Conservation (phyloP, 2,888 invertebrate genomes). For the Cryptophagus acutangulus region DNA sequence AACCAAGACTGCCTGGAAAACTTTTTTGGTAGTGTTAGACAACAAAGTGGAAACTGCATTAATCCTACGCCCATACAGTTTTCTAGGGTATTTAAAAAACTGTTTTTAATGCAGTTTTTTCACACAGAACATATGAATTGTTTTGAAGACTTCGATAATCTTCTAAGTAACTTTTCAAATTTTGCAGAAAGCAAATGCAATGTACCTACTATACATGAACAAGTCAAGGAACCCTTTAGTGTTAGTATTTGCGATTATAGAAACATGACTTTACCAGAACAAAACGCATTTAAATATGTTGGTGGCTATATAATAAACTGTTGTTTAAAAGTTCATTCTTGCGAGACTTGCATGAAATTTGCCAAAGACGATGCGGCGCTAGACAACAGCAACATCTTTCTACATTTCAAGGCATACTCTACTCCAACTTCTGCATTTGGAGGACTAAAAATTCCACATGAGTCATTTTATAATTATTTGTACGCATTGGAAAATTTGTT, state of each 20-base stretch:
- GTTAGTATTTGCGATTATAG: conserved; percentile 11
- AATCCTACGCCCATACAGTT: conserved; percentile 29
- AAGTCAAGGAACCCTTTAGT: not conserved
- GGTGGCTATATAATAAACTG: no score
- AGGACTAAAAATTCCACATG: no score
- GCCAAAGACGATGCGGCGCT: no score
- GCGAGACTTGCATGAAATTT: no score
- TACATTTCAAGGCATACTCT: no score
- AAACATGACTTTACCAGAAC: conserved; percentile 8
- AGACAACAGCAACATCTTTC: no score
- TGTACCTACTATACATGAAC: not conserved
- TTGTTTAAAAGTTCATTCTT: no score
- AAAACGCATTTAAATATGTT: no score
- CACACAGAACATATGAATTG: conserved; percentile 10
- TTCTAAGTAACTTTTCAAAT: not conserved
- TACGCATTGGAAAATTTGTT: no score
- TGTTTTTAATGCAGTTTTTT: conserved; percentile 20
- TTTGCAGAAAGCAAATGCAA: not conserved
- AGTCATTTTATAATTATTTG: no score
- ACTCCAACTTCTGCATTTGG: no score
- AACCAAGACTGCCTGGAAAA: conserved; percentile 29
- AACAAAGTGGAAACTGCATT: conserved; percentile 22
- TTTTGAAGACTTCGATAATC: not conserved
- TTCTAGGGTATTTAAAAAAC: conserved; percentile 21
- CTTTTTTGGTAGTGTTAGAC: conserved; percentile 25